Evolutionary conservation across 2,888 invertebrate species (phyloP).

Genomic region (Drosophila neutralis): DNA sequence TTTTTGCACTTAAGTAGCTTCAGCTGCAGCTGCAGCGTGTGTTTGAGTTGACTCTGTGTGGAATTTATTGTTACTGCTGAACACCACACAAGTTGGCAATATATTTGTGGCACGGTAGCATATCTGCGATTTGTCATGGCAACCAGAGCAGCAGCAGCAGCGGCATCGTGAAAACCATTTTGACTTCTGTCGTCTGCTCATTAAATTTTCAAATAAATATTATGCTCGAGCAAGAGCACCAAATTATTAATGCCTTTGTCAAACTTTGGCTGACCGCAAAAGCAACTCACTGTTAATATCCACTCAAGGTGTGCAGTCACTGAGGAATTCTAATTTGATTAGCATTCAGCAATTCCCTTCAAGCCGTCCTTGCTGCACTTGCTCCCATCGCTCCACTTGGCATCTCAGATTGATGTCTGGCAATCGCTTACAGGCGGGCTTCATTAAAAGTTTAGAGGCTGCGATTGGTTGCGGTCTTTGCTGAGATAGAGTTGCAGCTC

Average conservation of each 20-base stretch:
- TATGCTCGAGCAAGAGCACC: slow-evolving; percentile 29
- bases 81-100: slow-evolving; percentile 59
- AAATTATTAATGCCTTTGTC: slow-evolving; percentile 73
- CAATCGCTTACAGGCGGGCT: slow-evolving; percentile 58
- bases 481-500: slow-evolving; percentile 14
- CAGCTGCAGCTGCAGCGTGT: slow-evolving; percentile 24
- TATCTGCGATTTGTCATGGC: slow-evolving; percentile 64
- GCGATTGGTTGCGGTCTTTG: slow-evolving; percentile 59
- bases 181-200: slow-evolving; percentile 61
- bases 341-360: slow-evolving; percentile 36
- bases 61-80: slow-evolving; percentile 45
- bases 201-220: slow-evolving; percentile 74
- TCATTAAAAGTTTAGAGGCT: slow-evolving; percentile 67
- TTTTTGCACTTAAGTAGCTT: slow-evolving; percentile 62
- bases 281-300: slow-evolving; percentile 41
- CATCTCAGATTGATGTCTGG: slow-evolving; percentile 49
- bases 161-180: slow-evolving; percentile 20
- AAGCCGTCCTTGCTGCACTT: neutral
- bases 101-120: slow-evolving; percentile 52
- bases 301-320: slow-evolving; percentile 35
- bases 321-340: slow-evolving; percentile 65
- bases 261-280: slow-evolving; percentile 67
- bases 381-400: neutral
- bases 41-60: slow-evolving; percentile 22
- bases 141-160: slow-evolving; percentile 44